Percentiles rank a stretch among this genome's conserved stretches.
Conservation (phyloP, 2,888 invertebrate species). For the Malthinus seriepunctatus region DNA sequence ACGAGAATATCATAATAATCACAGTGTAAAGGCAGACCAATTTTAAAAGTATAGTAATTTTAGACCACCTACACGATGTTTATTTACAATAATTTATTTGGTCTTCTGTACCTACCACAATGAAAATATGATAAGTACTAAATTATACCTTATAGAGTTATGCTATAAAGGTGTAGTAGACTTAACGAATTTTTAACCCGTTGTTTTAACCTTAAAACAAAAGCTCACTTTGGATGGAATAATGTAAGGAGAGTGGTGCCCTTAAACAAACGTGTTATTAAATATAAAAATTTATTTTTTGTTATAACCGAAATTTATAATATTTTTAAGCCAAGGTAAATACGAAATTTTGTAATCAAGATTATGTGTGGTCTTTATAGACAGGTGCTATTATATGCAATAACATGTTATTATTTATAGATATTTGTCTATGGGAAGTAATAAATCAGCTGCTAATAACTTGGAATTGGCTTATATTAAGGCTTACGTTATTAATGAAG, state of each 20-base stretch:
- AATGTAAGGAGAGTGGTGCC: constrained; percentile 13
- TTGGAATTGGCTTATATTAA: constrained; percentile 18
- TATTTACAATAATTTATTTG: constrained; percentile 20
- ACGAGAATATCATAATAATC: constrained; percentile 34
- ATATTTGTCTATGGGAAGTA: constrained; percentile 28
- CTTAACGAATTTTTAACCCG: constrained; percentile 33
- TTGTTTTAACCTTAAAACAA: constrained; percentile 30
- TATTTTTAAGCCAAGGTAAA: constrained; percentile 17
- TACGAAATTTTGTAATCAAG: constrained; percentile 23
- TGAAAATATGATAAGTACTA: constrained; percentile 44
- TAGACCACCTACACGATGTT: constrained; percentile 15
- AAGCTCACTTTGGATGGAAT: constrained; percentile 17
- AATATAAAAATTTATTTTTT: constrained; percentile 17
- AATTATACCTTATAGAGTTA: constrained; percentile 42
- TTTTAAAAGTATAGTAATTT: constrained; percentile 5
- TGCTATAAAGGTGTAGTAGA: constrained; percentile 43
- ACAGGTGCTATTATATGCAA: constrained; percentile 29
- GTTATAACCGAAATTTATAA: constrained; percentile 36
- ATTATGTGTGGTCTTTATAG: constrained; percentile 32
- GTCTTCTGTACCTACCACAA: constrained; percentile 42
- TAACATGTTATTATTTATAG: constrained; percentile 24
- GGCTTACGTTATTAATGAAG: constrained; percentile 15
- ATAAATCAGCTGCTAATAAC: constrained; percentile 30
- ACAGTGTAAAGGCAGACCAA: constrained; percentile 19
- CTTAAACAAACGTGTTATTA: constrained; percentile 38